phyloP scores from a whole-genome alignment of 2,113 vertebrate species.

The Scortum barcoo region DNA sequence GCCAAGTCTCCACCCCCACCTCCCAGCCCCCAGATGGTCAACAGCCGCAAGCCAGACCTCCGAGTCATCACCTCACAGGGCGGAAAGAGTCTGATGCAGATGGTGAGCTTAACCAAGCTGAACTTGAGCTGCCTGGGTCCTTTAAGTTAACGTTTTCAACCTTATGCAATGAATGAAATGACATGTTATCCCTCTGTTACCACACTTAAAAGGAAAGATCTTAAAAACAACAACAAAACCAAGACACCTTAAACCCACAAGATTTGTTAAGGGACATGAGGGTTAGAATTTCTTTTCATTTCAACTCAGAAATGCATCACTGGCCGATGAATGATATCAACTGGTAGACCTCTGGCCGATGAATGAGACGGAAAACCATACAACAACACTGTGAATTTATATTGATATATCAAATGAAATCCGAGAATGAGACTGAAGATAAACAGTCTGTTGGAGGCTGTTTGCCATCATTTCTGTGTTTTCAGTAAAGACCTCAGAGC shows the following conservation, averaged over 20 bases:
- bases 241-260: slow-evolving; percentile 5
- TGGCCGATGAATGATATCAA: slow-evolving; percentile 17
- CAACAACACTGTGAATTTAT: slow-evolving; percentile 20
- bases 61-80: slow-evolving; percentile 97
- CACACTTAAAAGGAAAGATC: background rate
- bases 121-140: slow-evolving; percentile 23
- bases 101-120: slow-evolving; percentile 88
- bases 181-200: background rate
- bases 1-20: slow-evolving; percentile 93
- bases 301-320: slow-evolving; percentile 26
- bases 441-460: slow-evolving; percentile 23
- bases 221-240: background rate
- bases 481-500: slow-evolving; percentile 13
- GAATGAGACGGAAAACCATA: slow-evolving; percentile 23
- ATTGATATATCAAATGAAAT: slow-evolving; percentile 29
- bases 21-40: slow-evolving; percentile 87
- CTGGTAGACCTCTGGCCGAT: no score
- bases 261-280: background rate
- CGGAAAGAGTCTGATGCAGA: slow-evolving; percentile 95
- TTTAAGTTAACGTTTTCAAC: slow-evolving; percentile 29
- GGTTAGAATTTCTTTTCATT: slow-evolving; percentile 1
- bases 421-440: slow-evolving; percentile 6
- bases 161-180: background rate
- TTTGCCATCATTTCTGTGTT: slow-evolving; percentile 34
- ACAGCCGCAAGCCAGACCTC: slow-evolving; percentile 95